phyloP scores from a whole-genome alignment of 2,113 vertebrate species.

The Cyprinodon tularosa region DNA sequence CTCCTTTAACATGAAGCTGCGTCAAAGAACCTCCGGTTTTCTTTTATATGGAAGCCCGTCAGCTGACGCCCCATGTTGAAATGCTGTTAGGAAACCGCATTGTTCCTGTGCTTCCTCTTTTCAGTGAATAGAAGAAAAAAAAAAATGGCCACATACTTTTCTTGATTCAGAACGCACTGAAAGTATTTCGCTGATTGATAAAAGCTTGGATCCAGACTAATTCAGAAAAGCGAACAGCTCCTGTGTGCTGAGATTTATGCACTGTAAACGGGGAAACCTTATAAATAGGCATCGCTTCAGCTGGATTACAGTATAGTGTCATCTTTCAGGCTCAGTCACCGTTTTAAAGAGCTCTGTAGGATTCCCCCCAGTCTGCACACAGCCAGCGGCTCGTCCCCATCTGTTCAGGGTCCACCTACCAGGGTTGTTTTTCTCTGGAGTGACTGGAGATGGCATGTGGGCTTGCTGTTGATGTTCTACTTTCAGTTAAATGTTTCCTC shows the following conservation, averaged over 20 bases:
- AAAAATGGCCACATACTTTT: neutral
- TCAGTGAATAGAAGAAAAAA: too few relatives aligned
- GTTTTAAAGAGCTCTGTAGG: constrained; percentile 18
- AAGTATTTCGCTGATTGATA: neutral
- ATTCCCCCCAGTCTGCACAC: neutral
- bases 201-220: neutral
- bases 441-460: constrained; percentile 29
- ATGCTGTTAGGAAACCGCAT: neutral
- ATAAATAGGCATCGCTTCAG: constrained; percentile 14
- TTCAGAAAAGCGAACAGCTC: neutral
- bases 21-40: neutral
- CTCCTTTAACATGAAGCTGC: neutral
- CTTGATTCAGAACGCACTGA: neutral
- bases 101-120: neutral
- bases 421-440: constrained; percentile 38
- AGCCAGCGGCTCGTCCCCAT: constrained; percentile 30
- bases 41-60: too few relatives aligned
- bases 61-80: too few relatives aligned
- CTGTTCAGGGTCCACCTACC: constrained; percentile 32
- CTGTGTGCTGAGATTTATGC: neutral
- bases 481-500: constrained; percentile 46
- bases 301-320: neutral
- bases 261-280: neutral
- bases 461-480: constrained; percentile 39
- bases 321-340: neutral